Percentiles rank a stretch among this genome's conserved stretches.
Evolutionary conservation across 2,797 vertebrate genomes (phyloP).

Genomic region (Pangasius macronema): DNA sequence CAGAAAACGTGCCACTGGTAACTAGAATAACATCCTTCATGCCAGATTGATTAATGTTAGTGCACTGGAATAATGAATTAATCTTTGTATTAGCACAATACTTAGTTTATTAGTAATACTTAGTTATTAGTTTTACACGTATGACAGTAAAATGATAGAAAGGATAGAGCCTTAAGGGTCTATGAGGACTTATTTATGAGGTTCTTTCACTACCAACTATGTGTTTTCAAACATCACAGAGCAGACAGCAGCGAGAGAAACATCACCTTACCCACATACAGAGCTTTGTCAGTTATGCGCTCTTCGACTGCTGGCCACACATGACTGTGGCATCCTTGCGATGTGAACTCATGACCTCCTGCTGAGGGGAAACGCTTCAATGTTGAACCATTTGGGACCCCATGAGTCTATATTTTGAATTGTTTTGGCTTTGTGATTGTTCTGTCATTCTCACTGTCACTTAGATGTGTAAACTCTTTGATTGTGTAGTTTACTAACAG

Average conservation of each 20-base stretch:
- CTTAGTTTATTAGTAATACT: no score
- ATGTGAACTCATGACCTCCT: not conserved
- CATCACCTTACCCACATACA: not conserved
- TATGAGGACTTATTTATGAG: not conserved
- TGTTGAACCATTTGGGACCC: not conserved
- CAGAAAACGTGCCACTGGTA: not conserved
- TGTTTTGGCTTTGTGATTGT: not conserved
- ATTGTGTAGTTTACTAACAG: not conserved
- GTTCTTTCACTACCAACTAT: not conserved
- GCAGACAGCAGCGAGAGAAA: not conserved
- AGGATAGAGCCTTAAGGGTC: not conserved
- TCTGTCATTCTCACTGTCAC: not conserved
- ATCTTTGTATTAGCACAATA: not conserved
- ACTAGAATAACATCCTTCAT: not conserved
- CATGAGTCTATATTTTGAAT: not conserved
- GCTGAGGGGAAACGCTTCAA: not conserved
- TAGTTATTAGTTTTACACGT: not conserved
- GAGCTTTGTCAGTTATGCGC: not conserved
- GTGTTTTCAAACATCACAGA: not conserved
- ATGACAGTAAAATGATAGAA: not conserved
- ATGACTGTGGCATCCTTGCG: not conserved
- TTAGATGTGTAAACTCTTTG: not conserved
- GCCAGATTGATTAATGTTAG: not conserved
- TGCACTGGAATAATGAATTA: not conserved
- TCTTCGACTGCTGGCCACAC: not conserved